phyloP scores from a whole-genome alignment of 2,888 invertebrate genomes.

The Harpalus rufipes region DNA sequence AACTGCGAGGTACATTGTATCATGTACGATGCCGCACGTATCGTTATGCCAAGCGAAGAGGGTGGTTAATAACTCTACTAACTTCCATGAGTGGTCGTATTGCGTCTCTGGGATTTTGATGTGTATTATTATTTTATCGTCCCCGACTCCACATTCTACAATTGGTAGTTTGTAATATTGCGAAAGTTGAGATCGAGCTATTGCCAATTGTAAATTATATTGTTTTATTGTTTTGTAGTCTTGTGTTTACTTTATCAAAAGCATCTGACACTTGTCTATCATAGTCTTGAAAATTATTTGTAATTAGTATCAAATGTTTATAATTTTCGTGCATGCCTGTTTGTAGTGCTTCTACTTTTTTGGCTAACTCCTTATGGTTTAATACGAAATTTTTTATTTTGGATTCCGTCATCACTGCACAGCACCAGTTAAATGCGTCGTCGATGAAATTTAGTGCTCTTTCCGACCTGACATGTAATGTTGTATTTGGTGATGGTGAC shows the following conservation, averaged over 20 bases:
- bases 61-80: no score
- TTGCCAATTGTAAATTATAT: constrained; percentile 18
- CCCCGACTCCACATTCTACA: constrained; percentile 9
- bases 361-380: constrained; percentile 15
- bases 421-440: constrained; percentile 7
- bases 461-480: not conserved
- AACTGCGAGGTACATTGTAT: no score
- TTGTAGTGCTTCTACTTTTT: constrained; percentile 12
- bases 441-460: constrained; percentile 53
- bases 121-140: constrained; percentile 15
- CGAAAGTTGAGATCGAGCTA: not conserved
- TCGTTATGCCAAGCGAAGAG: no score
- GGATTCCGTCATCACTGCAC: constrained; percentile 53
- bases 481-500: no score
- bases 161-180: no score
- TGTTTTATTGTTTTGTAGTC: no score
- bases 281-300: not conserved
- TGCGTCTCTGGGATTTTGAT: constrained; percentile 45
- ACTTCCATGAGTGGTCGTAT: no score
- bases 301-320: not conserved
- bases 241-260: not conserved
- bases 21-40: no score
- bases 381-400: constrained; percentile 34
- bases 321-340: constrained; percentile 6
- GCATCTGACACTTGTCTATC: not conserved